Conservation (phyloP, 2,113 vertebrate genomes). For the Dryoscopus gambensis region DNA sequence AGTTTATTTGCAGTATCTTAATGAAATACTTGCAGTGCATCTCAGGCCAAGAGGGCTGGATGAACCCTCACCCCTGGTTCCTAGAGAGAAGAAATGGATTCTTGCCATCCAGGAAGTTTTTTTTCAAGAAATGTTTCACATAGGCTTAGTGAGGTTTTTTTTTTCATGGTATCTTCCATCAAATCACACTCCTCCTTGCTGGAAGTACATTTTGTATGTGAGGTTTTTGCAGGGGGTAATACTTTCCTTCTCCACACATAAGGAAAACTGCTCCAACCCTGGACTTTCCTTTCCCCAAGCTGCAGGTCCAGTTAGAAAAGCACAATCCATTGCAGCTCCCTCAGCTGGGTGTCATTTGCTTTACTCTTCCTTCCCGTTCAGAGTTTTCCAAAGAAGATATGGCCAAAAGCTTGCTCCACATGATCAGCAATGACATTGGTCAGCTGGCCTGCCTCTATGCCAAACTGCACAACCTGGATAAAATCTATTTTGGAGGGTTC, state of each 20-base stretch:
- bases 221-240: neutral
- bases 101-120: neutral
- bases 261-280: neutral
- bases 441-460: constrained; percentile 97
- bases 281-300: neutral
- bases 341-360: neutral
- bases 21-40: neutral
- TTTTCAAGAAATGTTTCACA: neutral
- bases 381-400: constrained; percentile 97
- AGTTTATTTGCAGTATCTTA: neutral
- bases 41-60: neutral
- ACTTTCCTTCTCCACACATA: neutral
- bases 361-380: constrained; percentile 19
- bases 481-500: constrained; percentile 97
- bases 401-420: constrained; percentile 96
- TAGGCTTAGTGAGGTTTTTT: neutral
- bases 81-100: neutral
- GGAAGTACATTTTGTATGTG: neutral
- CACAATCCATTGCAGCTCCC: neutral
- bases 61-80: neutral
- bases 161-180: neutral
- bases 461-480: constrained; percentile 83
- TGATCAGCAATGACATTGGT: constrained; percentile 99
- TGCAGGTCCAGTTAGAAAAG: neutral
- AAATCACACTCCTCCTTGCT: neutral